phyloP scores from a whole-genome alignment of 2,888 invertebrate species.

The Adineta ricciae region DNA sequence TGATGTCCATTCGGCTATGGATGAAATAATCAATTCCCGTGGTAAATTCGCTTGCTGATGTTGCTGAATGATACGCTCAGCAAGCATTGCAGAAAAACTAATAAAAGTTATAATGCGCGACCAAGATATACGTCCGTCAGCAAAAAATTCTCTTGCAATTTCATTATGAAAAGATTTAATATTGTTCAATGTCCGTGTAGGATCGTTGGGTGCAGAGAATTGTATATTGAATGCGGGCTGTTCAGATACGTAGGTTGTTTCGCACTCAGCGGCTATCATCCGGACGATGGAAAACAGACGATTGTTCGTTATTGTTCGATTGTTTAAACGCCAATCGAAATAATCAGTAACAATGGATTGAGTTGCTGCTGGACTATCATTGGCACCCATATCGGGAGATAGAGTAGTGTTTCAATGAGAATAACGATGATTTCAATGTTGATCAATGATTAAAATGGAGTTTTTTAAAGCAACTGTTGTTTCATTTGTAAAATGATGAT shows the following conservation, averaged over 20 bases:
- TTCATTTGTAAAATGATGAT: neutral
- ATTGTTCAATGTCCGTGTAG: neutral
- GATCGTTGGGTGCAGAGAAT: neutral
- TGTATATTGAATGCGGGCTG: neutral
- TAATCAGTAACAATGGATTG: neutral
- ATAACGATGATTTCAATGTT: neutral
- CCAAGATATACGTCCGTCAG: neutral
- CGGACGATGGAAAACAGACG: neutral
- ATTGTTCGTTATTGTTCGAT: constrained; percentile 1
- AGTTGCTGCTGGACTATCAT: neutral
- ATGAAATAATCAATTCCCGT: neutral
- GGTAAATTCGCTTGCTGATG: neutral
- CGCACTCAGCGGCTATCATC: neutral
- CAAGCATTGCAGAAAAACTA: neutral
- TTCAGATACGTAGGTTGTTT: neutral
- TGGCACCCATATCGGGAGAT: neutral
- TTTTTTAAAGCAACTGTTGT: neutral
- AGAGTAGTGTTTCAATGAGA: neutral
- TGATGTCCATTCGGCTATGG: neutral
- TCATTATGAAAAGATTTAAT: neutral
- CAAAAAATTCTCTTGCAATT: neutral
- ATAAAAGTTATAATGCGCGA: neutral
- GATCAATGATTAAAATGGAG: neutral
- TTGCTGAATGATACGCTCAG: neutral
- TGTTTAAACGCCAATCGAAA: constrained; percentile 3